phyloP scores from a whole-genome alignment of 2,888 invertebrate species.

The Archaeoteleia sp. region DNA sequence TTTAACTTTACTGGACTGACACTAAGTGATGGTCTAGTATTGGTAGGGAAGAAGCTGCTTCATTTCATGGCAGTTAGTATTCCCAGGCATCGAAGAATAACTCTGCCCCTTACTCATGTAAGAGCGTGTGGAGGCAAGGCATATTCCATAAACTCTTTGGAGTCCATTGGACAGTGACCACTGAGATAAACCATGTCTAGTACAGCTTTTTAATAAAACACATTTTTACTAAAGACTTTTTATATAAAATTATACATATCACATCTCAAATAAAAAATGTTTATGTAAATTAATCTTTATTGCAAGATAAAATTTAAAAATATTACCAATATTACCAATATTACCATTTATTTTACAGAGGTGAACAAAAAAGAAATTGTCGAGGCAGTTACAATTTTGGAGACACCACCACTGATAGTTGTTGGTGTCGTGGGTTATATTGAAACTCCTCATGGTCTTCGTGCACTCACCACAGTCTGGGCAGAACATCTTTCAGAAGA shows the following conservation, averaged over 20 bases:
- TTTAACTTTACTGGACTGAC: no score
- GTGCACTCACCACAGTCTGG: slow-evolving; percentile 97
- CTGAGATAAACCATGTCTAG: slow-evolving; percentile 83
- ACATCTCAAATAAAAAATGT: no score
- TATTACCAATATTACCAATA: no score
- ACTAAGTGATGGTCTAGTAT: no score
- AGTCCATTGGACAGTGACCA: slow-evolving; percentile 82
- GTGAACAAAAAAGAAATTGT: slow-evolving; percentile 99
- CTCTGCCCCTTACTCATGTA: no score
- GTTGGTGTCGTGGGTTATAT: slow-evolving; percentile 99
- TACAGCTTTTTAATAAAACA: slow-evolving; percentile 74
- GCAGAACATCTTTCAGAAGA: slow-evolving; percentile 99
- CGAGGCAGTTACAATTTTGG: slow-evolving; percentile 98
- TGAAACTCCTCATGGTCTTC: slow-evolving; percentile 97
- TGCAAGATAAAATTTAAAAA: no score
- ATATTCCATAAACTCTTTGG: slow-evolving; percentile 86
- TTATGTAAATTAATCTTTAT: no score
- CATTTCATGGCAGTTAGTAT: no score
- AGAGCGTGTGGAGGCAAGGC: slow-evolving; percentile 79
- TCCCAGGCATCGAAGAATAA: no score
- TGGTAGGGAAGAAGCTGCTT: no score
- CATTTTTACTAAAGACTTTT: slow-evolving; percentile 24
- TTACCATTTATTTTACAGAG: slow-evolving; percentile 86
- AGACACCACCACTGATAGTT: slow-evolving; percentile 98
- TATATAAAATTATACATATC: no score